phyloP scores from a whole-genome alignment of 2,113 vertebrate genomes.

The Cardinalis cardinalis region DNA sequence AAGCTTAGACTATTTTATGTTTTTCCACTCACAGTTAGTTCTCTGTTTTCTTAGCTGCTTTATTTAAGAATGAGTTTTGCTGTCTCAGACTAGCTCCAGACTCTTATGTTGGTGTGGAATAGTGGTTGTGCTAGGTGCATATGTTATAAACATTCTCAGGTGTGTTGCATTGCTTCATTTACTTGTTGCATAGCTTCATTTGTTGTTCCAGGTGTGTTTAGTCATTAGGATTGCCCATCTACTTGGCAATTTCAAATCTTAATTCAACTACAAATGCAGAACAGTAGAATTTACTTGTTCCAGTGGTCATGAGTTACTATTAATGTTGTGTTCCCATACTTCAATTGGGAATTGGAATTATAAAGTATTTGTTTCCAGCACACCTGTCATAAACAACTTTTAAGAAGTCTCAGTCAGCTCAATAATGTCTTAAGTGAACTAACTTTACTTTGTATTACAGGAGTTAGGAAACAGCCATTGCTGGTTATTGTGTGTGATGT shows the following conservation, averaged over 20 bases:
- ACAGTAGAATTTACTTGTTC: background rate
- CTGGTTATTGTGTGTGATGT: background rate
- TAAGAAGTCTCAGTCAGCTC: background rate
- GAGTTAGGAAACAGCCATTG: background rate
- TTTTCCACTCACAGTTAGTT: background rate
- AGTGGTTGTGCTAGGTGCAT: background rate
- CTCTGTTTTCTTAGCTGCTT: background rate
- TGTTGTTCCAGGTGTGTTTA: background rate
- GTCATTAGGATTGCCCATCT: background rate
- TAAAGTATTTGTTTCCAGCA: background rate
- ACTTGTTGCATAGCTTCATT: background rate
- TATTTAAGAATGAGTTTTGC: background rate
- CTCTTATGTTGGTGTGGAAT: background rate
- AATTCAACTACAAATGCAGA: background rate
- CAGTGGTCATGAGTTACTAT: background rate
- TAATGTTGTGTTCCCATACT: background rate
- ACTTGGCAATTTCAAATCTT: background rate
- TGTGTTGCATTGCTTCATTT: background rate
- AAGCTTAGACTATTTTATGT: background rate
- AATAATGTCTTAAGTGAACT: background rate
- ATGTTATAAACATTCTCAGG: background rate
- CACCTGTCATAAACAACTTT: background rate
- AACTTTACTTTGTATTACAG: background rate
- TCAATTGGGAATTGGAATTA: background rate
- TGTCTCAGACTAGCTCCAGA: background rate